phyloP scores from a whole-genome alignment of 2,113 vertebrate species.

The Phycodurus eques region DNA sequence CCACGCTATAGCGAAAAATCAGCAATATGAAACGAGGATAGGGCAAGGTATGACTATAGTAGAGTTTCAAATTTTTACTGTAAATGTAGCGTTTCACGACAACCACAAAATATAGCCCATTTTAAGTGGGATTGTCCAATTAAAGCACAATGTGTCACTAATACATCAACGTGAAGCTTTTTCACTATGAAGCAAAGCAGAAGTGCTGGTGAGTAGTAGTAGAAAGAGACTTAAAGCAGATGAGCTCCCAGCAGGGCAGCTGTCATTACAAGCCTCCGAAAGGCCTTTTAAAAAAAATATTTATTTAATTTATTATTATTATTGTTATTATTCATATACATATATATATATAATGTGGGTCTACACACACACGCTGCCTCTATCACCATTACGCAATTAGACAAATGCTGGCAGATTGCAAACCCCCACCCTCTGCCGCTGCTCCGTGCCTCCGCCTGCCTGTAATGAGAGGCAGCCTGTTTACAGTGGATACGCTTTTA shows the following conservation, averaged over 20 bases:
- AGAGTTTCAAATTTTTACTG: background rate
- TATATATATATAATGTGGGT: no score
- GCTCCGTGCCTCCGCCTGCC: slow-evolving; percentile 32
- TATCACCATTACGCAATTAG: slow-evolving; percentile 67
- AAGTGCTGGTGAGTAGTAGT: slow-evolving; percentile 1
- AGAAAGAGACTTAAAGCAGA: slow-evolving; percentile 26
- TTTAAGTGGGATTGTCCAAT: background rate
- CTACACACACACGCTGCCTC: slow-evolving; percentile 10
- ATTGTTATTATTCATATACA: no score
- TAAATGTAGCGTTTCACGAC: background rate
- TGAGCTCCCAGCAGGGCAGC: slow-evolving; percentile 20
- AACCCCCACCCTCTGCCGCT: slow-evolving; percentile 41
- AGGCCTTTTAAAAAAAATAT: background rate
- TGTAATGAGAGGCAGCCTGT: slow-evolving; percentile 63
- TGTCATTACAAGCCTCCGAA: slow-evolving; percentile 37
- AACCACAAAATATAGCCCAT: background rate
- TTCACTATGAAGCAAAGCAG: background rate
- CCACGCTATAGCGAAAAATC: background rate
- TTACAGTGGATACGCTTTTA: slow-evolving; percentile 50
- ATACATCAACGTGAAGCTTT: background rate
- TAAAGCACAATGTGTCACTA: slow-evolving; percentile 11
- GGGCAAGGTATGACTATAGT: background rate
- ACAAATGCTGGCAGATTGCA: slow-evolving; percentile 62
- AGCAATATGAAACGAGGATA: background rate
- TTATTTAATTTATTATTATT: no score